Base-by-base conservation (phyloP, 1,140 invertebrate species). In the Drosophila murphyi region DNA sequence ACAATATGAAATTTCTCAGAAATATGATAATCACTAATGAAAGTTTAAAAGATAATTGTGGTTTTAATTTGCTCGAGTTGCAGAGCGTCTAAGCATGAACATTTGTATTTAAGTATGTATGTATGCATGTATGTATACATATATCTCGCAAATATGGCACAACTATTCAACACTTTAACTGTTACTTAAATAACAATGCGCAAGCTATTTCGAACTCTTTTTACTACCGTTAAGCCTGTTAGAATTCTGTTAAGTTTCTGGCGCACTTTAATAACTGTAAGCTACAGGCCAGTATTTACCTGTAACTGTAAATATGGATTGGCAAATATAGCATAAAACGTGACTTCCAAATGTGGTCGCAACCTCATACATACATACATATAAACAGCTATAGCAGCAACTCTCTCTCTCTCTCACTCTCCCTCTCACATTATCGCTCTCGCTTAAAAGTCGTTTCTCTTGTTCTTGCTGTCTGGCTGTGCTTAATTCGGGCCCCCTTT, bases 401-500 rank as follows among this genome's bases (percentile, higher is more conserved):
- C 48, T 32, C 34, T 37, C 50, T 52, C 71, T 45, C 20, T 34
- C 51, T 57, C 52, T 57, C 48, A 35, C 37, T 43, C 3, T 39
- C 29, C 34, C 12, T 57, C 28, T 64, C 12, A 20, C 20, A 20
- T 20, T 20, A 20, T 20, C 1, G 20, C 20, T 20, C 20, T 20
- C 20, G 20, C 20, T 20, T 20, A 20, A 20, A 20, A 20, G 20
- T 20, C 20, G 20, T 2, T 20, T 41, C 7, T n/a, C 60, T 37
- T 5, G 48, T 29, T 20, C 52, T 20, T 20, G 20, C 20, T 20
- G 20, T 20, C 20, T 20, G 20, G 20, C 20, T n/a, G 10, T n/a
- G 10, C 10, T 43, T 6, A 43, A 69, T 80, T 37, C 80, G 80
- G 83, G 80, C 80, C 80, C 80, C 80, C 73, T 80, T 83, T 83